Conservation (phyloP, 2,113 vertebrate genomes). For the Aptenodytes patagonicus region DNA sequence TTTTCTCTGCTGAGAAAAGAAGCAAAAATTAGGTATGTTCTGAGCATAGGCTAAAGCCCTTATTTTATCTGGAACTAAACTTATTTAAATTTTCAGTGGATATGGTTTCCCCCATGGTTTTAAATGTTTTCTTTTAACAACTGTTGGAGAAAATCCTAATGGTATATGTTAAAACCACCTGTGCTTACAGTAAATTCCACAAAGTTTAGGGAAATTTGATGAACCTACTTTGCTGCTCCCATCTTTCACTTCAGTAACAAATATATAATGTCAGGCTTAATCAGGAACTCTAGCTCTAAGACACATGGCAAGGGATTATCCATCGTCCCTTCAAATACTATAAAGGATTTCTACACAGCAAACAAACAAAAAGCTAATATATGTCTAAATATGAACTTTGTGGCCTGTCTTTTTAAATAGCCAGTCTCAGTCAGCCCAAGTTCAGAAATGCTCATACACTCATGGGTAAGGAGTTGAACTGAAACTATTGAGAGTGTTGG, state of each 20-base stretch:
- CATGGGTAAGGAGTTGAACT: neutral
- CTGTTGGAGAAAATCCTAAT: neutral
- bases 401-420: neutral
- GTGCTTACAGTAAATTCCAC: neutral
- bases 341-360: neutral
- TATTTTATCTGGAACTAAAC: neutral
- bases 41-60: neutral
- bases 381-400: neutral
- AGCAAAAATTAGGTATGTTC: neutral
- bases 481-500: neutral
- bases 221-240: neutral
- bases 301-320: neutral
- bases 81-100: neutral
- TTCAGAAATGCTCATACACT: neutral
- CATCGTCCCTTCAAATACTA: neutral
- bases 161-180: neutral
- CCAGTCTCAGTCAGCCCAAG: neutral
- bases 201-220: neutral
- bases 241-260: neutral
- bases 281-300: neutral
- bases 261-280: neutral
- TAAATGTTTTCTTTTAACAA: neutral
- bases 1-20: neutral
- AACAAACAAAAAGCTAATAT: neutral
- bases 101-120: neutral